phyloP scores from a whole-genome alignment of 2,797 vertebrate genomes.

The Ispidina lecontei region DNA sequence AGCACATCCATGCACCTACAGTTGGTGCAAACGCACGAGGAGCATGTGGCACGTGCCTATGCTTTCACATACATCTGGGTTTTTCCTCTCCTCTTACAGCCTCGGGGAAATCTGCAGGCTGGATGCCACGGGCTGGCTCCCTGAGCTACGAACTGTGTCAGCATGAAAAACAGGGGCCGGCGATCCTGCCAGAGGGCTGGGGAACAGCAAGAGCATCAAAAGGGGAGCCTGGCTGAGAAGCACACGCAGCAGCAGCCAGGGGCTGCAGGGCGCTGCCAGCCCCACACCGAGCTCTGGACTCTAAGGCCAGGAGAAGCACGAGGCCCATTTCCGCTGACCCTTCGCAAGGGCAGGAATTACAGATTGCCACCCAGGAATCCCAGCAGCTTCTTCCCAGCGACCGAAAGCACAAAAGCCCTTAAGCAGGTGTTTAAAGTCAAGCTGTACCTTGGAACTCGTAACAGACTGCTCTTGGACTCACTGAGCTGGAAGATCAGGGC shows the following conservation, averaged over 20 bases:
- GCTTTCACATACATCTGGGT: background rate
- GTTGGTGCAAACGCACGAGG: background rate
- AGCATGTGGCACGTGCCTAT: background rate
- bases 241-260: background rate
- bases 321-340: background rate
- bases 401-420: background rate
- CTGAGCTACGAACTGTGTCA: slow-evolving; percentile 25
- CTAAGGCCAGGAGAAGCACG: background rate
- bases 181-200: slow-evolving; percentile 58
- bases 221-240: slow-evolving; percentile 3
- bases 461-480: background rate
- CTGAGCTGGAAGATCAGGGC: background rate
- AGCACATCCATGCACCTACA: background rate
- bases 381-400: background rate
- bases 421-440: slow-evolving; percentile 37
- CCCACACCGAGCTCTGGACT: background rate
- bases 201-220: slow-evolving; percentile 64
- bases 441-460: background rate
- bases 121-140: slow-evolving; percentile 59
- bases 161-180: slow-evolving; percentile 71
- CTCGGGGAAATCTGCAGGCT: slow-evolving; percentile 28
- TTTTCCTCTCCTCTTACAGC: background rate
- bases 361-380: background rate
- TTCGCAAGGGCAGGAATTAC: background rate
- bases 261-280: background rate